Percentiles rank a stretch among this genome's conserved stretches.
These are phyloP conservation scores for Zootoca vivipara DNA, from an alignment of 2,113 vertebrate genomes.

Conservation along the genomic window DNA sequence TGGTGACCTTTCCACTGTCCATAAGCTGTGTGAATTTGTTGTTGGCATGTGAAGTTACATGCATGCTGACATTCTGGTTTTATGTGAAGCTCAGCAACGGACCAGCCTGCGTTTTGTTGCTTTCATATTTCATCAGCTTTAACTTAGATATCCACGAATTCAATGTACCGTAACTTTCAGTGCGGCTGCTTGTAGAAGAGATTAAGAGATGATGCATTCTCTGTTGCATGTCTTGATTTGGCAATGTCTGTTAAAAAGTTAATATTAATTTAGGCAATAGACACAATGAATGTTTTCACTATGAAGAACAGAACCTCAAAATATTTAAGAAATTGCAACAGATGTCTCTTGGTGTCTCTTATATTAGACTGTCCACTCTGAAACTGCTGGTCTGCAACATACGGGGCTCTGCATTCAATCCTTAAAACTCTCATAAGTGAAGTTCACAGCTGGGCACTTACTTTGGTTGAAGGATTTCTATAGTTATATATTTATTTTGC, in stretches of 20 bases:
- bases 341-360: slow-evolving; percentile 41
- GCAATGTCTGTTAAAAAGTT: slow-evolving; percentile 42
- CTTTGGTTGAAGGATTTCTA: slow-evolving; percentile 64
- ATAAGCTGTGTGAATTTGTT: not conserved
- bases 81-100: slow-evolving; percentile 40
- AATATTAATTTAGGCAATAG: slow-evolving; percentile 23
- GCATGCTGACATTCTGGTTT: slow-evolving; percentile 48
- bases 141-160: slow-evolving; percentile 17
- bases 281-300: slow-evolving; percentile 28
- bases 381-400: slow-evolving; percentile 22
- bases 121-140: slow-evolving; percentile 45
- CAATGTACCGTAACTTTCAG: slow-evolving; percentile 18
- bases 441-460: slow-evolving; percentile 63
- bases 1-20: slow-evolving; percentile 21
- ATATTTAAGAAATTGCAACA: slow-evolving; percentile 55
- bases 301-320: slow-evolving; percentile 10
- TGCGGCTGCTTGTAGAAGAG: slow-evolving; percentile 14
- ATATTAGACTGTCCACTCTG: slow-evolving; percentile 26
- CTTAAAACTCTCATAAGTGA: slow-evolving; percentile 50
- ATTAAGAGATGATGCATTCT: slow-evolving; percentile 25
- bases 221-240: slow-evolving; percentile 57
- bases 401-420: slow-evolving; percentile 50
- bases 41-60: not conserved
- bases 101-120: slow-evolving; percentile 56
- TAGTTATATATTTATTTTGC: slow-evolving; percentile 52